Evolutionary conservation across 92 coral and sea anemone species (phyloP), one percentile per base, ranked within the genome.

Genomic region (Zoanthus gigantus): DNA sequence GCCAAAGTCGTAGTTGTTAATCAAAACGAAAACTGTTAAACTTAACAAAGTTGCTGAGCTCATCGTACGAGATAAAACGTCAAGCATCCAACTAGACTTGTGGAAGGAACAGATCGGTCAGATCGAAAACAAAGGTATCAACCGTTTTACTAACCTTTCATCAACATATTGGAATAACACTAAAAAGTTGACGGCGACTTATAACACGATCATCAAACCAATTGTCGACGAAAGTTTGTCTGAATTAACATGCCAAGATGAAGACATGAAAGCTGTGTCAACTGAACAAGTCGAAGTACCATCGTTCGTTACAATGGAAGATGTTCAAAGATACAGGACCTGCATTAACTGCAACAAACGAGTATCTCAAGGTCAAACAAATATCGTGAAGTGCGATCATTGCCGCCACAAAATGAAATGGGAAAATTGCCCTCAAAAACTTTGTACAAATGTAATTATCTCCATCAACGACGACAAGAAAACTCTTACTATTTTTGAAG

Each of bases 171-270:
- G 92, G 94, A 91, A 91, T 58, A 73, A 79, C 46, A 83, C 74
- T 75, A 84, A 83, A 83, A 92, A 92, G 89, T 89, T 92, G 79
- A 83, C 92, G 74, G 88, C 89, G 86, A 85, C 92, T 92, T 84
- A 83, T 9, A 89, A 92, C 85, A 88, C 90, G 42, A 52, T 82
- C 53, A 92, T 92, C 92, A 78, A 66, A 76, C 90, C 89, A 79
- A 79, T 67, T 74, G 76, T 82, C 84, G 87, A 88, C 46, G 83
- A 85, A 45, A 83, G 82, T 74, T 88, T 91, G 77, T 83, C 84
- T 87, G 75, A 90, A 89, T 90, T 91, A 87, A 87, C 87, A 78
- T 87, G 75, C 84, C 68, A 72, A 30, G 71, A 88, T 56, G 65
- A 83, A 71, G 88, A 87, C 77, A 2, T 50, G 56, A 50, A 50